Conservation (phyloP, 1,140 invertebrate genomes). For the Brachionus paranguensis region DNA sequence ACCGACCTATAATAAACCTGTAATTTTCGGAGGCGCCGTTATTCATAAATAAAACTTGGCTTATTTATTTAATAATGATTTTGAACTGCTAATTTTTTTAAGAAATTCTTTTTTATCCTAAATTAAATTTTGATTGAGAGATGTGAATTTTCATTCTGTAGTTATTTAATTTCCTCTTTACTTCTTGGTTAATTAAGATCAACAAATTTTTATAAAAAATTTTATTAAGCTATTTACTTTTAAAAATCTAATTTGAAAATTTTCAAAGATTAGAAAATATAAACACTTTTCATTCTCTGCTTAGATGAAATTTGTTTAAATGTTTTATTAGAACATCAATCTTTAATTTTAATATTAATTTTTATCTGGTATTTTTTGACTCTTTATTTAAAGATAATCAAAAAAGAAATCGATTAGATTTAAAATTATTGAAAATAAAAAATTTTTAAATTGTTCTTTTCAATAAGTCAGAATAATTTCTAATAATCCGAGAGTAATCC, state of each 20-base stretch:
- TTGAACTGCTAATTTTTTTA: background rate
- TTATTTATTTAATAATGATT: background rate
- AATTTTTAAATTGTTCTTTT: too few species aligned
- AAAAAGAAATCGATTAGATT: too few species aligned
- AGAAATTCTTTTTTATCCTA: background rate
- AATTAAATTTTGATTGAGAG: background rate
- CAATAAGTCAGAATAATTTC: too few species aligned
- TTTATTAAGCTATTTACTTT: background rate
- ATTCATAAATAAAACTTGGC: conserved; percentile 12
- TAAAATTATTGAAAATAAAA: too few species aligned
- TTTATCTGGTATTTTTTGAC: too few species aligned
- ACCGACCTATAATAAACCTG: background rate
- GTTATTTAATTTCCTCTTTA: background rate
- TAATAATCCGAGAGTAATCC: too few species aligned
- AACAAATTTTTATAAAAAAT: background rate
- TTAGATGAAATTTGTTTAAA: too few species aligned
- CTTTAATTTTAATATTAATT: too few species aligned
- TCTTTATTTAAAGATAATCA: too few species aligned
- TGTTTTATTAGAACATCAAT: too few species aligned
- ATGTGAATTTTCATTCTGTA: background rate
- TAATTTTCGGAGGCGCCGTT: conserved; percentile 20
- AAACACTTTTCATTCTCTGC: background rate
- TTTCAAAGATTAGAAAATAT: background rate
- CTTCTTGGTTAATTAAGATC: background rate
- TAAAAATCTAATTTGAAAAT: background rate